These are phyloP conservation scores for Melinaea marsaeus DNA, from an alignment of 2,888 invertebrate species.

Conservation along the genomic window DNA sequence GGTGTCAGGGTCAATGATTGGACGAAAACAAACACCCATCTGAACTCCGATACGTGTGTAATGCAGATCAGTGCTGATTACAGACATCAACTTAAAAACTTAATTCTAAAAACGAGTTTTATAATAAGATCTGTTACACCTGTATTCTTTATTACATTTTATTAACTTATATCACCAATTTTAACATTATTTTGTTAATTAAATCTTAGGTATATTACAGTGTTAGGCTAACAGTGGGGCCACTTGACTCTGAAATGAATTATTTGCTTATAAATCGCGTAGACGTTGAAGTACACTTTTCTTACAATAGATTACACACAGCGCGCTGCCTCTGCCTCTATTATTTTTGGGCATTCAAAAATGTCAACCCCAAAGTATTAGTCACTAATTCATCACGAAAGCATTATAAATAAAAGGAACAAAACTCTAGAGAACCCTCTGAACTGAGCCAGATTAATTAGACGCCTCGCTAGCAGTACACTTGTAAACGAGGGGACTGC, in stretches of 20 bases:
- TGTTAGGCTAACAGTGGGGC: too few species aligned
- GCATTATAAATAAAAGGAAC: slow-evolving; percentile 27
- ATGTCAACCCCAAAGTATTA: slow-evolving; percentile 22
- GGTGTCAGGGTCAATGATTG: slow-evolving; percentile 65
- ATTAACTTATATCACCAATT: too few species aligned
- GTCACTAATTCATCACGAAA: slow-evolving; percentile 28
- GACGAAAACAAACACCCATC: slow-evolving; percentile 66
- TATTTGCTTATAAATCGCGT: too few species aligned
- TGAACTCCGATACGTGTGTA: slow-evolving; percentile 42
- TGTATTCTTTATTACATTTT: too few species aligned
- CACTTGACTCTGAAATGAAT: too few species aligned
- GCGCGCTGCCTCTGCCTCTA: neutral
- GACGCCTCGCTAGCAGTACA: slow-evolving; percentile 49
- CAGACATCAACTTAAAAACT: neutral
- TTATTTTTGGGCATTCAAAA: slow-evolving; percentile 18
- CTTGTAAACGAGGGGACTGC: slow-evolving; percentile 35
- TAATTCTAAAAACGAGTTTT: too few species aligned
- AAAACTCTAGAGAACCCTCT: slow-evolving; percentile 26
- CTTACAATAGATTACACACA: too few species aligned
- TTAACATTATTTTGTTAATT: too few species aligned
- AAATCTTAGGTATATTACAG: too few species aligned
- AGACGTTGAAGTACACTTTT: too few species aligned
- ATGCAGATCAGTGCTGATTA: slow-evolving; percentile 12
- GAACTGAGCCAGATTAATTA: slow-evolving; percentile 56
- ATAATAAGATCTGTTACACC: too few species aligned